phyloP scores from a whole-genome alignment of 2,888 invertebrate genomes.

The Drosophila birchii region DNA sequence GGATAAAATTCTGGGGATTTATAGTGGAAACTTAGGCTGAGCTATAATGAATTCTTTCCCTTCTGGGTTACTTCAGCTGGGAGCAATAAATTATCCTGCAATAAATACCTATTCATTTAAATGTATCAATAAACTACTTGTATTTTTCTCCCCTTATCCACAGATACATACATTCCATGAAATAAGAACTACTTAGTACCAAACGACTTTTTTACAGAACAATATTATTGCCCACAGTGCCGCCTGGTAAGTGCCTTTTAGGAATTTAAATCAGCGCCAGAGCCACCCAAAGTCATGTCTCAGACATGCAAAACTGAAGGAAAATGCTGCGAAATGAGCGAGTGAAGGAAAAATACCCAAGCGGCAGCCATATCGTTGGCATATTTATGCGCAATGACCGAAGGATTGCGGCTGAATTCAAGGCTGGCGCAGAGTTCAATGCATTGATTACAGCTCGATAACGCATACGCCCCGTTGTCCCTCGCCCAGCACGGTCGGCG shows the following conservation, averaged over 20 bases:
- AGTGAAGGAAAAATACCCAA: constrained; percentile 8
- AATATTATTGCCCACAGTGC: constrained; percentile 35
- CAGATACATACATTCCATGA: background rate
- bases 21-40: too few relatives aligned
- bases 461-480: constrained; percentile 44
- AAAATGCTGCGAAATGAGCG: constrained; percentile 15
- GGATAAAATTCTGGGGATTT: constrained; percentile 8
- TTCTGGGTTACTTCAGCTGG: too few relatives aligned
- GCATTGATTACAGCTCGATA: constrained; percentile 63
- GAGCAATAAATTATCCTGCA: too few relatives aligned
- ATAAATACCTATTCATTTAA: too few relatives aligned
- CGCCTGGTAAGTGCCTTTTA: constrained; percentile 24
- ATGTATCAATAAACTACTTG: background rate
- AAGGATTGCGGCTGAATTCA: constrained; percentile 21
- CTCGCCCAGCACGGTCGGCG: background rate
- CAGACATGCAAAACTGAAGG: constrained; percentile 62
- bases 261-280: constrained; percentile 53
- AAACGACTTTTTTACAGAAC: background rate
- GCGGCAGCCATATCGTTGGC: constrained; percentile 47
- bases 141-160: background rate
- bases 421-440: constrained; percentile 57
- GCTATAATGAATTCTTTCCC: background rate
- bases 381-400: constrained; percentile 55
- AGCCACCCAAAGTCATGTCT: constrained; percentile 37
- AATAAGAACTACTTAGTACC: background rate